These are phyloP conservation scores for Crotalus helleri DNA, from an alignment of 2,113 vertebrate species.

Conservation along the genomic window DNA sequence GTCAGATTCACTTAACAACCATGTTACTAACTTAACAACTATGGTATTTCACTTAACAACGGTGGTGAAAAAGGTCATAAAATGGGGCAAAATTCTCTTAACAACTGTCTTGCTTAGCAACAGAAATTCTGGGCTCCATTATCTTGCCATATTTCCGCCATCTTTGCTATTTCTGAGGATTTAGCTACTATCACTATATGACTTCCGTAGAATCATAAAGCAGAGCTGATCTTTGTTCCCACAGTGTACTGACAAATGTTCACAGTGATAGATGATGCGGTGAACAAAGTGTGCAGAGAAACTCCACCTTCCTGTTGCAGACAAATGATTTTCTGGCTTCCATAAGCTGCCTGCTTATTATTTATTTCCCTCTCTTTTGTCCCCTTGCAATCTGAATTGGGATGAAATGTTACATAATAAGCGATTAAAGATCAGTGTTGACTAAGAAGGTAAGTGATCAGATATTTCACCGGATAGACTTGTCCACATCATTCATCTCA, in stretches of 20 bases:
- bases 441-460: slow-evolving; percentile 56
- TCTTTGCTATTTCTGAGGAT: slow-evolving; percentile 22
- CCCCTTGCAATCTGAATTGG: slow-evolving; percentile 38
- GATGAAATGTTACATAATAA: slow-evolving; percentile 46
- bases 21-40: background rate
- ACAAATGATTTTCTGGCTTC: slow-evolving; percentile 53
- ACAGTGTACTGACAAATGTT: background rate
- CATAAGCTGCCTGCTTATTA: slow-evolving; percentile 41
- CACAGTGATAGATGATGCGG: slow-evolving; percentile 51
- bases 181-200: slow-evolving; percentile 24
- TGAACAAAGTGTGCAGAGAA: slow-evolving; percentile 38
- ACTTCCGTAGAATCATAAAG: slow-evolving; percentile 5
- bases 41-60: background rate
- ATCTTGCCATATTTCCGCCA: slow-evolving; percentile 8
- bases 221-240: slow-evolving; percentile 11
- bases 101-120: background rate
- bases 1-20: background rate
- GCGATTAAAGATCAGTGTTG: slow-evolving; percentile 54
- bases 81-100: background rate
- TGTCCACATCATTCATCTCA: slow-evolving; percentile 50
- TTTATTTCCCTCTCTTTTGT: background rate
- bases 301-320: slow-evolving; percentile 44
- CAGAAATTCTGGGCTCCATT: background rate
- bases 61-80: background rate
- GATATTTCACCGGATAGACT: slow-evolving; percentile 44